Base-by-base conservation (phyloP, 1,140 invertebrate species). In the Potamilus streckersoni region DNA sequence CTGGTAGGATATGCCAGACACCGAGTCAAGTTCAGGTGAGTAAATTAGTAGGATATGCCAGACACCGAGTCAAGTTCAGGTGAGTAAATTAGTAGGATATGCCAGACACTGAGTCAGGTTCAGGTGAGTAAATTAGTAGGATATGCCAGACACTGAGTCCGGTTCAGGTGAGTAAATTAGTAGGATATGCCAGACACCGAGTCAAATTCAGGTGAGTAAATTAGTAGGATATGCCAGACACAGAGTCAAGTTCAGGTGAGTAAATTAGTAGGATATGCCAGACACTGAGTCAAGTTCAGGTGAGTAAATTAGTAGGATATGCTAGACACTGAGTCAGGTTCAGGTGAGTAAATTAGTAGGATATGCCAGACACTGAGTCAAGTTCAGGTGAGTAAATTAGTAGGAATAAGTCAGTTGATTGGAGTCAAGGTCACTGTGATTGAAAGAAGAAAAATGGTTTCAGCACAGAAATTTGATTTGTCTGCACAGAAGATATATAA, bases 1-100 rank as follows among this genome's bases (percentile, higher is more conserved):
- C 94, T 99, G 85, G 97, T 95, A 68, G 98, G 98, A 3, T 99
- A 99, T 85, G 94, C 93, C 65, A 93, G 96, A 80, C 96, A 98
- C 85, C 92, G 96, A 79, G 94, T 93, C n/a, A 86, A 79, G 71
- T 91, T 87, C 74, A 84, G 83, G 87, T 88, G 76, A 82, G 80
- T 70, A 20, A 57, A 56, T n/a, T 99, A 85, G 97, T 95, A 68
- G 98, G 98, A 3, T 99, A 99, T 85, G 94, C 93, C 65, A 93
- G 96, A 80, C 96, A 98, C 85, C 92, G 96, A 79, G 94, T 93
- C n/a, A 86, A 79, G 71, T 91, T 87, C 74, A 84, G 83, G 87
- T 88, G 76, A 82, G 80, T 70, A 20, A 57, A 56, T n/a, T 99
- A 85, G 97, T 95, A 68, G 98, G 98, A 3, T 99, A 99, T 85